Percentiles rank a stretch among this genome's conserved stretches.
Evolutionary conservation across 2,113 vertebrate species (phyloP).

Genomic region (Odontesthes bonariensis): DNA sequence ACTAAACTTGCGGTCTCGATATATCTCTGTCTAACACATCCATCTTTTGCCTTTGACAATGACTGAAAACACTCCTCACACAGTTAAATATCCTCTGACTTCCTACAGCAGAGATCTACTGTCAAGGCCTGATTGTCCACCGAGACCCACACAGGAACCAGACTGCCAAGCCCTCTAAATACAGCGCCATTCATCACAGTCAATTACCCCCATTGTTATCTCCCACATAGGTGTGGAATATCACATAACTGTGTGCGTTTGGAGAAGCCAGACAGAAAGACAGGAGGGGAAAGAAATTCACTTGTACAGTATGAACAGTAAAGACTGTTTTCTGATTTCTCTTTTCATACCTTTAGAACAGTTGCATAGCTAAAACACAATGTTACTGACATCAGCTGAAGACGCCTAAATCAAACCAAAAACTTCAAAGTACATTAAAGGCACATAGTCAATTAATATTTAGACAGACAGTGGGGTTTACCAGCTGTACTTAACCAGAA

Average conservation of each 20-base stretch:
- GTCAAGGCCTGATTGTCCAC: constrained; percentile 43
- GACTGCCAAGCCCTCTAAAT: constrained; percentile 35
- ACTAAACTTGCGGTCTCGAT: background rate
- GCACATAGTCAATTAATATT: too few species aligned
- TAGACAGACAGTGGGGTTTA: too few species aligned
- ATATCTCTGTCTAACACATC: background rate
- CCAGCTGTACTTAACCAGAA: too few species aligned
- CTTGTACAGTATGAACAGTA: background rate
- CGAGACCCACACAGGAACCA: constrained; percentile 34
- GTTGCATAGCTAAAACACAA: too few species aligned
- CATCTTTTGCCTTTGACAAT: constrained; percentile 8
- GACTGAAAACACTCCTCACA: constrained; percentile 15
- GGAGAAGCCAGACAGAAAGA: background rate
- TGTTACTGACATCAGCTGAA: too few species aligned
- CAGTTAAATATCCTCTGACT: constrained; percentile 15
- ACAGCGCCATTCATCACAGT: constrained; percentile 47
- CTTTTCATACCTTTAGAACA: too few species aligned
- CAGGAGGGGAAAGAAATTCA: background rate
- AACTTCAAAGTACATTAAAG: too few species aligned
- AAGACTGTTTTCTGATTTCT: background rate
- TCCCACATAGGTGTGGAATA: constrained; percentile 62
- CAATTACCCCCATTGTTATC: constrained; percentile 41
- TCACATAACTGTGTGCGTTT: constrained; percentile 26
- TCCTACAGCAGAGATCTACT: constrained; percentile 26
- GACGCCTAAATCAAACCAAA: too few species aligned